Percentiles rank a stretch among this genome's conserved stretches.
phyloP scores from a whole-genome alignment of 1,140 invertebrate species.

The Metopolophium dirhodum region DNA sequence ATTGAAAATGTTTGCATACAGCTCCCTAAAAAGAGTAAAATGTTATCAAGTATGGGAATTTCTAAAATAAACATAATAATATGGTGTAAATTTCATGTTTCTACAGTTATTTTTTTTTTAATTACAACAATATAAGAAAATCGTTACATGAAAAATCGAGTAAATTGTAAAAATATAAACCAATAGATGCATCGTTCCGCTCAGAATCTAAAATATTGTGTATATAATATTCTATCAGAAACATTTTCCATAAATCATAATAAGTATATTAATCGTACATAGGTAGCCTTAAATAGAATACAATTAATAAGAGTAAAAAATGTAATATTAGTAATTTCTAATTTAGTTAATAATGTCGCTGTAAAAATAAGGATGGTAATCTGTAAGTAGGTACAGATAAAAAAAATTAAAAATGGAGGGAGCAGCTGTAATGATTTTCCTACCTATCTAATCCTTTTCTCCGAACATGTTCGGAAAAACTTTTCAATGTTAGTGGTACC shows the following conservation, averaged over 20 bases:
- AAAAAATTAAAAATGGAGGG: not conserved
- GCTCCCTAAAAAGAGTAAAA: too few species aligned
- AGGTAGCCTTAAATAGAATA: not conserved
- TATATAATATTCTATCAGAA: not conserved
- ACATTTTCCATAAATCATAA: not conserved
- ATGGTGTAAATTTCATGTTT: too few species aligned
- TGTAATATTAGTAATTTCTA: not conserved
- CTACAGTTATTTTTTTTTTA: too few species aligned
- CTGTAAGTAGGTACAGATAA: not conserved
- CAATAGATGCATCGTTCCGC: too few species aligned
- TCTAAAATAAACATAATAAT: too few species aligned
- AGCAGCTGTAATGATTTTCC: not conserved
- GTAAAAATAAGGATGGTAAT: not conserved
- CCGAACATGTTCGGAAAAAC: too few species aligned
- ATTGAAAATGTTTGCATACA: too few species aligned
- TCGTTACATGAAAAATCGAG: too few species aligned
- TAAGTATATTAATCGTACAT: not conserved
- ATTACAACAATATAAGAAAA: too few species aligned
- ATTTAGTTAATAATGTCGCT: not conserved
- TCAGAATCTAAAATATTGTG: too few species aligned
- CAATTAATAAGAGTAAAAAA: not conserved
- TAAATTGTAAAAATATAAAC: too few species aligned
- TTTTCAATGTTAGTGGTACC: not conserved
- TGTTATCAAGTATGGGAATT: too few species aligned
- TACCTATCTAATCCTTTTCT: not conserved